Conservation (phyloP, 2,797 vertebrate genomes). For the Catostomus latipinnis region DNA sequence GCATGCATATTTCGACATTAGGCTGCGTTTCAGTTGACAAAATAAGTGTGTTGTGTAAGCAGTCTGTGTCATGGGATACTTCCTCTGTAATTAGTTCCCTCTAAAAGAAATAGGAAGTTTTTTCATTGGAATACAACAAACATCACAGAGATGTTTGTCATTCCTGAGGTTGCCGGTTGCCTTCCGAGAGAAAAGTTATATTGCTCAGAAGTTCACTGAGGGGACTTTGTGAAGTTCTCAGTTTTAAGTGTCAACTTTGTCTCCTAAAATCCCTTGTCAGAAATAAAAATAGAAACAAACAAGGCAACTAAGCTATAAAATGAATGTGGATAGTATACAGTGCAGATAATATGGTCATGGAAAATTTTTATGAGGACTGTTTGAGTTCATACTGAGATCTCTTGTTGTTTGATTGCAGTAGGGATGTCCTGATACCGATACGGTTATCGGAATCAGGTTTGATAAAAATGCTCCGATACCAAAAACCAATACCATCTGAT, state of each 20-base stretch:
- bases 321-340: not conserved
- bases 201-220: slow-evolving; percentile 4
- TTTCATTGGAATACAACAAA: slow-evolving; percentile 41
- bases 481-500: too few species aligned
- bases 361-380: not conserved
- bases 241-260: not conserved
- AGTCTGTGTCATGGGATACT: slow-evolving; percentile 10
- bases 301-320: not conserved
- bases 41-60: not conserved
- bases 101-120: slow-evolving; percentile 36
- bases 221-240: not conserved
- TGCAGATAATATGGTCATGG: not conserved
- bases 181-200: slow-evolving; percentile 11
- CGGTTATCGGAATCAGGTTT: too few species aligned
- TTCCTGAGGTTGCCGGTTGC: slow-evolving; percentile 57
- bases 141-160: slow-evolving; percentile 57
- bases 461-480: too few species aligned
- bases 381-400: not conserved
- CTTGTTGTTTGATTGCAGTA: not conserved
- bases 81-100: slow-evolving; percentile 52
- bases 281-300: not conserved
- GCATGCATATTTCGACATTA: too few species aligned
- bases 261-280: not conserved
- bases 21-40: not conserved
- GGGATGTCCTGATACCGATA: too few species aligned